Conservation (phyloP, 64 coral and sea anemone species). For the Hydrozoanthus tunicans region DNA sequence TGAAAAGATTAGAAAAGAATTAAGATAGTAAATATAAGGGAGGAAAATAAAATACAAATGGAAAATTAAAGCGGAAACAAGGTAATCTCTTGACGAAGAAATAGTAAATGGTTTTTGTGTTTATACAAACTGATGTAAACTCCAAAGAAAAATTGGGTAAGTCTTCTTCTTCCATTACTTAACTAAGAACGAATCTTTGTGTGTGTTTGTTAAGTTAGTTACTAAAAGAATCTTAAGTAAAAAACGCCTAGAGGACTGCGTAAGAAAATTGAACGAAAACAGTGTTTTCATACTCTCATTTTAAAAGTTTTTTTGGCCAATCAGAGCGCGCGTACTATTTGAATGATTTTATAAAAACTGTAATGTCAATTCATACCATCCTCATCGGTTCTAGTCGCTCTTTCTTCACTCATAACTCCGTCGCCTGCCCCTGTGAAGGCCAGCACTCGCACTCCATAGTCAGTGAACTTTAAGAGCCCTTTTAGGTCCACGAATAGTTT, state of each 20-base stretch:
- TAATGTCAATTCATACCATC: slow-evolving; percentile 59
- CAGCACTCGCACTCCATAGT: slow-evolving; percentile 82
- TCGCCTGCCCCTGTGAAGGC: slow-evolving; percentile 76
- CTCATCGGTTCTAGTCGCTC: slow-evolving; percentile 75
- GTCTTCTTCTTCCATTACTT: too few species aligned
- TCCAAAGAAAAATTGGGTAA: too few species aligned
- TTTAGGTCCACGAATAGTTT: slow-evolving; percentile 23
- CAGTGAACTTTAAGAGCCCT: slow-evolving; percentile 74
- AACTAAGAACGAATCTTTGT: too few species aligned
- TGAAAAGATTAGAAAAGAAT: slow-evolving; percentile 22
- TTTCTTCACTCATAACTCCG: slow-evolving; percentile 70
- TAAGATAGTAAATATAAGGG: not conserved
- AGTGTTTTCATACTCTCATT: too few species aligned
- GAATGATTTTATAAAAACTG: not conserved
- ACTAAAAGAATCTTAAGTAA: too few species aligned
- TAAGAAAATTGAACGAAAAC: too few species aligned
- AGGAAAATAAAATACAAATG: not conserved
- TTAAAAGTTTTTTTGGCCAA: too few species aligned
- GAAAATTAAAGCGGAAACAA: not conserved
- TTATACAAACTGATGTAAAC: too few species aligned
- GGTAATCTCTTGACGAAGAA: not conserved
- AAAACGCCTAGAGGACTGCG: too few species aligned
- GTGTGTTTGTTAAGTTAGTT: too few species aligned
- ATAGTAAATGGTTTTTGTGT: not conserved
- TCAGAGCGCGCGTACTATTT: too few species aligned